phyloP scores from a whole-genome alignment of 2,888 invertebrate species.

The Drosophila melanosoma region DNA sequence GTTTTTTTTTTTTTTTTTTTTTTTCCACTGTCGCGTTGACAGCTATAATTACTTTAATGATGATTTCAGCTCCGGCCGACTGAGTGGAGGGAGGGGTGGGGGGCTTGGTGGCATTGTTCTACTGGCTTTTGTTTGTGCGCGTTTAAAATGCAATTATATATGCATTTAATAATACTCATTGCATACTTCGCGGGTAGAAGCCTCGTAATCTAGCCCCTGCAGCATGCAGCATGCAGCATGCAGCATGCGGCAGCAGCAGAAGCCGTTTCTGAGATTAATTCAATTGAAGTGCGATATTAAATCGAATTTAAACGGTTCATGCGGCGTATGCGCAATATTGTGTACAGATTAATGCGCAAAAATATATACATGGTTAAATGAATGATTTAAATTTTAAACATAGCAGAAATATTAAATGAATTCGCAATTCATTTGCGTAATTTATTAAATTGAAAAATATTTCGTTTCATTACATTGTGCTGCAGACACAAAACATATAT shows the following conservation, averaged over 20 bases:
- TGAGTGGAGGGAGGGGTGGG: background rate
- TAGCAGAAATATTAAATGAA: too few relatives aligned
- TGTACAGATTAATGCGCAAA: conserved; percentile 25
- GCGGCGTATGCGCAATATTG: conserved; percentile 47
- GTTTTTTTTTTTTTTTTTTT: too few relatives aligned
- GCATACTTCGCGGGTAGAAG: conserved; percentile 55
- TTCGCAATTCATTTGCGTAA: too few relatives aligned
- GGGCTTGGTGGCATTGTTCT: conserved; percentile 16
- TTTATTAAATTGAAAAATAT: too few relatives aligned
- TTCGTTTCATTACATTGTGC: too few relatives aligned
- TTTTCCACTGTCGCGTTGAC: conserved; percentile 45
- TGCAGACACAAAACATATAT: too few relatives aligned
- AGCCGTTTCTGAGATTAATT: conserved; percentile 62
- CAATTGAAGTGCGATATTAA: conserved; percentile 66
- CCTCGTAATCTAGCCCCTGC: conserved; percentile 43
- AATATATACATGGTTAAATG: background rate
- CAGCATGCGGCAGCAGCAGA: conserved; percentile 6
- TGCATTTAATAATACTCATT: conserved; percentile 60
- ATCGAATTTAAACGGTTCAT: conserved; percentile 63
- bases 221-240: conserved; percentile 6
- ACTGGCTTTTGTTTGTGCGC: conserved; percentile 66
- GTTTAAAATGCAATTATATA: conserved; percentile 72
- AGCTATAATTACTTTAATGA: conserved; percentile 75
- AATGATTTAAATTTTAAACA: too few relatives aligned
- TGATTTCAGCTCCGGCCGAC: conserved; percentile 56